These are phyloP conservation scores for Microctenopoma stevenorrisi DNA, from an alignment of 2,797 vertebrate genomes.

Conservation along the genomic window DNA sequence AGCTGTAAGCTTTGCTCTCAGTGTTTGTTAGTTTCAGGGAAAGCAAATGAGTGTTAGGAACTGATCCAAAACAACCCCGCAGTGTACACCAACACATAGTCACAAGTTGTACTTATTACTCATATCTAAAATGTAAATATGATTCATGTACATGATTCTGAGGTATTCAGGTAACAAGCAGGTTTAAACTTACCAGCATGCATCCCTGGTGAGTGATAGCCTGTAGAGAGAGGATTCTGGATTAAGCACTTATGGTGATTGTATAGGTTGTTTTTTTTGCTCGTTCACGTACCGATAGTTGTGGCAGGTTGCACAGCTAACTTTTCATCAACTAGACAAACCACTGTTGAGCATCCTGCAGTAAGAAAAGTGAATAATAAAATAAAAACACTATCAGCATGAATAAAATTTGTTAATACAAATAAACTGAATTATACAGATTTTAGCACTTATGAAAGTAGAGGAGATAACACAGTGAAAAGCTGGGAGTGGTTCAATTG, in stretches of 20 bases:
- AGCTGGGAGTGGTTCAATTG: conserved; percentile 22
- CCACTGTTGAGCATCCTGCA: conserved; percentile 47
- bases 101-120: conserved; percentile 14
- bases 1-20: conserved; percentile 57
- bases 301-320: conserved; percentile 1
- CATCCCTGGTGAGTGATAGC: conserved; percentile 13
- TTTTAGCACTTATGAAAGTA: not conserved
- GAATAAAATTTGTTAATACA: not conserved
- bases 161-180: not conserved
- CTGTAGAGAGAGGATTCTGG: conserved; percentile 39
- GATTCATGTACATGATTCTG: not conserved
- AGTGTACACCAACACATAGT: conserved; percentile 34
- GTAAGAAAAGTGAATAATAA: not conserved
- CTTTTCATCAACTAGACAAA: conserved; percentile 58
- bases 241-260: conserved; percentile 2
- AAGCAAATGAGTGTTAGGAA: conserved; percentile 54
- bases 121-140: not conserved
- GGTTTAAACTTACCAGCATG: conserved; percentile 48
- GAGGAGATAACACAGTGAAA: not conserved
- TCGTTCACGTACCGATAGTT: conserved; percentile 36
- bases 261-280: not conserved
- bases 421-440: not conserved
- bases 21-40: conserved; percentile 59
- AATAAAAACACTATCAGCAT: not conserved
- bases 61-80: conserved; percentile 46